Percentiles rank a stretch among this genome's conserved stretches.
Conservation (phyloP, 2,113 vertebrate species). For the Theristicus caerulescens region DNA sequence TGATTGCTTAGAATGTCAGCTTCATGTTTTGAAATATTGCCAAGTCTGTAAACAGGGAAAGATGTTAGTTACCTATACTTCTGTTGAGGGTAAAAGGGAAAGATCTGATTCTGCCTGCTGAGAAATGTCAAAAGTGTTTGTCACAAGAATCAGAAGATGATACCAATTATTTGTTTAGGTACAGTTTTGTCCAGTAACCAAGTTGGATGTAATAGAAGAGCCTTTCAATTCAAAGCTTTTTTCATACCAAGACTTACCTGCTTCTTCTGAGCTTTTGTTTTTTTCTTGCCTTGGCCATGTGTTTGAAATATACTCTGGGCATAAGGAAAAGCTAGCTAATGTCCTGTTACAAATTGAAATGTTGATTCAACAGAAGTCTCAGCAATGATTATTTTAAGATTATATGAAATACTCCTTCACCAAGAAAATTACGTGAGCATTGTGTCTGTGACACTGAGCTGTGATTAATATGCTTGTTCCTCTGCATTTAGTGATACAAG, state of each 20-base stretch:
- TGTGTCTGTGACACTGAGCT: neutral
- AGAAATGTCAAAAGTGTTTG: neutral
- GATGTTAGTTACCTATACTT: neutral
- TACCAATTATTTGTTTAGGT: neutral
- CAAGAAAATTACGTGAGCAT: neutral
- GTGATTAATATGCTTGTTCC: neutral
- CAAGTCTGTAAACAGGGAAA: neutral
- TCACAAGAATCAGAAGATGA: neutral
- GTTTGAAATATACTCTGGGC: neutral
- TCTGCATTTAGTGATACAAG: neutral
- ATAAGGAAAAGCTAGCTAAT: neutral
- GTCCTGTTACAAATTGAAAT: neutral
- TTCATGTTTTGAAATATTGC: neutral
- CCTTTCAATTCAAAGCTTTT: neutral
- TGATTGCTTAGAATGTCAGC: neutral
- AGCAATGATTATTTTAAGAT: neutral
- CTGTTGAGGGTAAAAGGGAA: neutral
- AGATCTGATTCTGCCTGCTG: neutral
- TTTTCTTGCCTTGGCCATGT: neutral
- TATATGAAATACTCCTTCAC: neutral
- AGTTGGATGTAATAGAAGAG: neutral
- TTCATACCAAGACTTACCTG: neutral
- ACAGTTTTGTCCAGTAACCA: neutral
- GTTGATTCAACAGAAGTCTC: neutral
- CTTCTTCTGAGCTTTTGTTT: neutral